These are phyloP conservation scores for Flexamia atlantica DNA, from an alignment of 2,888 invertebrate species.

Conservation along the genomic window DNA sequence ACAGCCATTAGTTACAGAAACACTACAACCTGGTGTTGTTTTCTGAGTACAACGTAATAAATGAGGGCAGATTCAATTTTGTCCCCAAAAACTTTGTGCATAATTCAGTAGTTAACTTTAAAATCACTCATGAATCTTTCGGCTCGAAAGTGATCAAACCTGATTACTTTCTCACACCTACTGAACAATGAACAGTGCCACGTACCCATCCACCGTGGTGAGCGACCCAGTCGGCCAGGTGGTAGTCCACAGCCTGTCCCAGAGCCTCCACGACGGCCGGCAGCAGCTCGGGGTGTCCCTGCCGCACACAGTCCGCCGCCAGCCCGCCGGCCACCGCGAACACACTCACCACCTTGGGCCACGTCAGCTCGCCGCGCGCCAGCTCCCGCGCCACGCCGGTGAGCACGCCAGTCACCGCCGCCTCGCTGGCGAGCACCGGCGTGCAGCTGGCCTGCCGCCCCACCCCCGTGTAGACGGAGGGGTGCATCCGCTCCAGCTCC, in stretches of 20 bases:
- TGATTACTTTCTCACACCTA: no score
- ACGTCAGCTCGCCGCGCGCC: slow-evolving; percentile 80
- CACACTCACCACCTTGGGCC: slow-evolving; percentile 87
- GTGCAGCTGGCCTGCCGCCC: slow-evolving; percentile 74
- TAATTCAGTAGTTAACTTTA: no score
- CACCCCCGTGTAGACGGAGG: slow-evolving; percentile 79
- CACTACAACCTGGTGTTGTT: no score
- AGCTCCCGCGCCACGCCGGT: slow-evolving; percentile 75
- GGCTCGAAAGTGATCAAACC: no score
- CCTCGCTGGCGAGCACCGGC: slow-evolving; percentile 68
- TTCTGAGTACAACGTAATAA: no score
- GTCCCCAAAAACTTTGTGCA: no score
- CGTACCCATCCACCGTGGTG: slow-evolving; percentile 92
- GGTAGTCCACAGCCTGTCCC: slow-evolving; percentile 84
- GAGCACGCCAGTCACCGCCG: neutral
- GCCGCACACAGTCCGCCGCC: slow-evolving; percentile 87
- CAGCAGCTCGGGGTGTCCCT: slow-evolving; percentile 88
- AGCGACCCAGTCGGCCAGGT: slow-evolving; percentile 87
- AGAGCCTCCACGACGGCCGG: slow-evolving; percentile 87
- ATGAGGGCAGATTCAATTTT: no score
- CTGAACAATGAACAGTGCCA: no score
- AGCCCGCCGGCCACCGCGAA: slow-evolving; percentile 91
- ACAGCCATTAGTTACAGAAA: no score
- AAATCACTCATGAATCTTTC: no score
- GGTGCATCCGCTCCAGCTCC: neutral